Evolutionary conservation across 1,140 invertebrate genomes (phyloP).

Genomic region (Battus philenor): DNA sequence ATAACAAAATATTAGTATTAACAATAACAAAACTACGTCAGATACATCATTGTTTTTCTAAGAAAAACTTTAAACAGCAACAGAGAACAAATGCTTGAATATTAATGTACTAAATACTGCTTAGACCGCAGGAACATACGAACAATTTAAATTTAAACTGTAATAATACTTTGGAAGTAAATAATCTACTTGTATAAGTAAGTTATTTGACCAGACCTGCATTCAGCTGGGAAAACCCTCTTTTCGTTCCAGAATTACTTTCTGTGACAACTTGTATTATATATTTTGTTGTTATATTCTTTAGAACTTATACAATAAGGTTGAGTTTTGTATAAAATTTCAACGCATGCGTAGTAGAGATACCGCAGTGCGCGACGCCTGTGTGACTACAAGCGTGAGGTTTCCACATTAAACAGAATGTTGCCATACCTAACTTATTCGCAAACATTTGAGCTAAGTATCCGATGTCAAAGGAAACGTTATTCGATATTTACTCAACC

Average conservation of each 20-base stretch:
- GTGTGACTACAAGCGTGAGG: conserved; percentile 33
- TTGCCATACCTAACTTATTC: conserved; percentile 20
- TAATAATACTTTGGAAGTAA: too few species aligned
- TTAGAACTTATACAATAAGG: conserved; percentile 7
- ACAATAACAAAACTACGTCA: too few species aligned
- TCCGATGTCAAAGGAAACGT: not conserved
- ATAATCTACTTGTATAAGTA: too few species aligned
- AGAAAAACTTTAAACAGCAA: too few species aligned
- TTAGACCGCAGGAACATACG: too few species aligned
- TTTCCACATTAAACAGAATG: conserved; percentile 36
- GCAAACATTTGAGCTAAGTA: conserved; percentile 22
- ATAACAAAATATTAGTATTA: too few species aligned
- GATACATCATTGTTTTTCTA: too few species aligned
- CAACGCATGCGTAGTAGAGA: conserved; percentile 48
- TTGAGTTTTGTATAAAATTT: conserved; percentile 18
- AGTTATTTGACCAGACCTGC: conserved; percentile 5
- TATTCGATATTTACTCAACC: not conserved
- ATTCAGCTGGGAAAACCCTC: conserved; percentile 22
- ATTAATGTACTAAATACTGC: too few species aligned
- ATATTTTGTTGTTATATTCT: not conserved
- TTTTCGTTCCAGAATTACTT: conserved; percentile 24
- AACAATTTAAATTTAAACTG: too few species aligned
- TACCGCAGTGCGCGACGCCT: conserved; percentile 45
- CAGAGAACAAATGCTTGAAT: too few species aligned
- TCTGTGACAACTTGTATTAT: conserved; percentile 27